Percentiles rank a stretch among this genome's conserved stretches.
phyloP scores from a whole-genome alignment of 2,888 invertebrate genomes.

The Aphodius sticticus region DNA sequence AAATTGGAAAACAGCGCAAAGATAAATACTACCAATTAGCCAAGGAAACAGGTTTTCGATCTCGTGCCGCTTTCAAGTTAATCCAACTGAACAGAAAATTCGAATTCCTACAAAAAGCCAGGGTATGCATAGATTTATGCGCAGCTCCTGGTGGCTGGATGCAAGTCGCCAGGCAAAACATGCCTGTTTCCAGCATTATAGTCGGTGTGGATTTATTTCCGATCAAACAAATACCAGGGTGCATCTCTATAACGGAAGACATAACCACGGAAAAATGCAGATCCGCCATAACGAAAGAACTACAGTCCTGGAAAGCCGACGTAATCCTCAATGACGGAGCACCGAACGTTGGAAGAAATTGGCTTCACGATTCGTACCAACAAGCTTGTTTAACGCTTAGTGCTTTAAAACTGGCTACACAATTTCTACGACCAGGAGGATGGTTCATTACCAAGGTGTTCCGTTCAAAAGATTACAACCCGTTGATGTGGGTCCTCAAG shows the following conservation, averaged over 20 bases:
- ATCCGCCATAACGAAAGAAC: slow-evolving; percentile 79
- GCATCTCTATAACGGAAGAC: slow-evolving; percentile 89
- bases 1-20: slow-evolving; percentile 97
- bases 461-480: slow-evolving; percentile 96
- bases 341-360: slow-evolving; percentile 96
- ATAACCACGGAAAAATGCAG: slow-evolving; percentile 97
- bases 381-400: slow-evolving; percentile 92
- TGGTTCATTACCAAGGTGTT: slow-evolving; percentile 99
- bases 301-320: slow-evolving; percentile 97
- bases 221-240: slow-evolving; percentile 89
- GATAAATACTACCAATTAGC: slow-evolving; percentile 99
- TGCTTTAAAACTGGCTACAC: slow-evolving; percentile 90
- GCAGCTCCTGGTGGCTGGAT: slow-evolving; percentile 99
- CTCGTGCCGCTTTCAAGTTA: slow-evolving; percentile 98
- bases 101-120: slow-evolving; percentile 93
- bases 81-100: slow-evolving; percentile 97
- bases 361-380: slow-evolving; percentile 97
- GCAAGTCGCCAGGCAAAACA: slow-evolving; percentile 97
- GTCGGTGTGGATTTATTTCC: slow-evolving; percentile 96
- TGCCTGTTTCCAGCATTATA: slow-evolving; percentile 95
- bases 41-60: slow-evolving; percentile 97
- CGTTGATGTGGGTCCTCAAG: slow-evolving; percentile 93
- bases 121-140: slow-evolving; percentile 97
- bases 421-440: slow-evolving; percentile 89
- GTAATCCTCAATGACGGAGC: slow-evolving; percentile 97